Evolutionary conservation across 2,797 vertebrate genomes (phyloP), one percentile per base, ranked within the genome.

Genomic region (Rhinatrema bivittatum): DNA sequence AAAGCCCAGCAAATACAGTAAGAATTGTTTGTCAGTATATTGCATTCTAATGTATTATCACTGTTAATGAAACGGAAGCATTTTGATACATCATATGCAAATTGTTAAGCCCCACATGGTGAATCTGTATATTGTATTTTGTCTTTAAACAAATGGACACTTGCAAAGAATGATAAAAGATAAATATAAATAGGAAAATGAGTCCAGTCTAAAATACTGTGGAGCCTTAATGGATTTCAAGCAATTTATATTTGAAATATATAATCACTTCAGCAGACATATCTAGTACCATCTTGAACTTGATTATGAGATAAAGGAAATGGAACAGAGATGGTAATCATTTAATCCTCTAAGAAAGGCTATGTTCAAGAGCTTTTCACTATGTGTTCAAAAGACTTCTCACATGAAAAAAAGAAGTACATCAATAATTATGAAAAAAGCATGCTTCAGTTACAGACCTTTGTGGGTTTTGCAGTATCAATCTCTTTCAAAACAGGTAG

Each of bases 221-320:
- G 7, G 40, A 39, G 57, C 52, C 25, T 16, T 12, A 50, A 73
- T 32, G 16, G 21, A 64, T 38, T 69, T 58, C 12, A 71, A 70
- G 55, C 51, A 54, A 64, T 68, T 69, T 77, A 59, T 76, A 54
- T 70, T 70, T 76, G 70, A 73, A 70, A 76, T 65, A 77, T 39
- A 68, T 72, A 78, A 80, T 79, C 69, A 79, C 73, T 83, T 73
- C 64, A 73, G 67, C 62, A 64, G 72, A 81, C 78, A 68, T 78
- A 77, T 68, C 74, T 73, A 46, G 63, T 66, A 63, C 64, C 64
- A 80, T 81, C 76, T 74, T 81, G 72, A 85, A 80, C 73, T 70
- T 87, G 82, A 87, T 87, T 84, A 77, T 69, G 70, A 81, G 69
- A 87, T 76, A 68, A 84, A 81, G 70, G 75, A 70, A 73, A 74